phyloP scores from a whole-genome alignment of 1,140 invertebrate genomes.

The Temnothorax longispinosus region DNA sequence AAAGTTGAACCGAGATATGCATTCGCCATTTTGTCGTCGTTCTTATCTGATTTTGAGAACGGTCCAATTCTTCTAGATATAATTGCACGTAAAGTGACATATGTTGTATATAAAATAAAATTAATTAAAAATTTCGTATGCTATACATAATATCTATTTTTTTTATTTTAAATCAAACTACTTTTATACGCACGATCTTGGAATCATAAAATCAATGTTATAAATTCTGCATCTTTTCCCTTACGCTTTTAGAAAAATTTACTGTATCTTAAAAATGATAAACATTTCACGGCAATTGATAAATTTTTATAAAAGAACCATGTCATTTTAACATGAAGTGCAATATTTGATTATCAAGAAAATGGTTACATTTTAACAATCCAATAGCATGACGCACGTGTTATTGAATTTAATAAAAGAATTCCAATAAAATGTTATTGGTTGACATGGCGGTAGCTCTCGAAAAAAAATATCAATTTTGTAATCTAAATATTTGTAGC shows the following conservation, averaged over 20 bases:
- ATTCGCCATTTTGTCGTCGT: constrained; percentile 13
- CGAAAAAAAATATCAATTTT: neutral
- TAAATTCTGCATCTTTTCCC: neutral
- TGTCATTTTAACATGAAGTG: neutral
- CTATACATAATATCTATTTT: neutral
- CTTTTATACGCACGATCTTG: neutral
- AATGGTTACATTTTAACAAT: neutral
- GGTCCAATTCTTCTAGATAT: neutral
- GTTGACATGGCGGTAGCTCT: neutral
- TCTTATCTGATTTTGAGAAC: neutral
- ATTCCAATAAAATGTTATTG: neutral
- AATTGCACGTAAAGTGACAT: neutral
- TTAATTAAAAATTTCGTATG: constrained; percentile 7
- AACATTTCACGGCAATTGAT: neutral
- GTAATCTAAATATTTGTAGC: neutral
- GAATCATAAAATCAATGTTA: neutral
- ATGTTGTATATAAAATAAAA: neutral
- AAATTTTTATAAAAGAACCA: neutral
- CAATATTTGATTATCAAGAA: constrained; percentile 9
- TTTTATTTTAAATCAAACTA: neutral
- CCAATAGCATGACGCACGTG: neutral
- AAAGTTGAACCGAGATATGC: constrained; percentile 19
- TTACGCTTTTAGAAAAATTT: neutral
- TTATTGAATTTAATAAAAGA: neutral
- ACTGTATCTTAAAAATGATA: neutral